phyloP scores from a whole-genome alignment of 1,140 invertebrate genomes.

The Epicauta chinensis region DNA sequence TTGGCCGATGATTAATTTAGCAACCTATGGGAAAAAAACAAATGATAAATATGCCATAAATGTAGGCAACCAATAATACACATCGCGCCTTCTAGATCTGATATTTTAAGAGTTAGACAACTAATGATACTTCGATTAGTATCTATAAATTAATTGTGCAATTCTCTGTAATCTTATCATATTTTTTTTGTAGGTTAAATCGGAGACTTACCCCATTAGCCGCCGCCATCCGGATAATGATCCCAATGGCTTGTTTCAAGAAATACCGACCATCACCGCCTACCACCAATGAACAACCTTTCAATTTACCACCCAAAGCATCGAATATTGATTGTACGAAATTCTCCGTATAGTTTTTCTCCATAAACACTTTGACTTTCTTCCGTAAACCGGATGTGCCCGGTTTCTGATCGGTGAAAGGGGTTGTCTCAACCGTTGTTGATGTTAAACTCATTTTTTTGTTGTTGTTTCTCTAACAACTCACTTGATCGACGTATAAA shows the following conservation, averaged over 20 bases:
- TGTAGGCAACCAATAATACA: too few relatives aligned
- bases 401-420: slow-evolving; percentile 91
- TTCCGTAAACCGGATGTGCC: slow-evolving; percentile 97
- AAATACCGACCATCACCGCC: slow-evolving; percentile 97
- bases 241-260: slow-evolving; percentile 72
- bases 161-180: too few relatives aligned
- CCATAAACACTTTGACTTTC: slow-evolving; percentile 87
- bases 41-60: too few relatives aligned
- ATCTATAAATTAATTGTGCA: too few relatives aligned
- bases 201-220: slow-evolving; percentile 79
- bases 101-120: too few relatives aligned
- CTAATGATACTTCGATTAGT: too few relatives aligned
- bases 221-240: slow-evolving; percentile 82
- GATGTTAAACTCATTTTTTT: slow-evolving; percentile 30
- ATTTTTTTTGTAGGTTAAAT: too few relatives aligned
- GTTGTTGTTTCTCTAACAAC: not conserved
- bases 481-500: slow-evolving; percentile 3
- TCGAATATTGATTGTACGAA: slow-evolving; percentile 91
- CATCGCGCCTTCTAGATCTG: too few relatives aligned
- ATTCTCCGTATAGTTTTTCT: slow-evolving; percentile 94
- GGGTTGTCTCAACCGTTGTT: slow-evolving; percentile 49
- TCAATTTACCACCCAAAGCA: slow-evolving; percentile 65
- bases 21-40: slow-evolving; percentile 56
- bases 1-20: slow-evolving; percentile 81
- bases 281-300: slow-evolving; percentile 75